Evolutionary conservation across 1,140 invertebrate genomes (phyloP).

Genomic region (Oedothorax gibbosus): DNA sequence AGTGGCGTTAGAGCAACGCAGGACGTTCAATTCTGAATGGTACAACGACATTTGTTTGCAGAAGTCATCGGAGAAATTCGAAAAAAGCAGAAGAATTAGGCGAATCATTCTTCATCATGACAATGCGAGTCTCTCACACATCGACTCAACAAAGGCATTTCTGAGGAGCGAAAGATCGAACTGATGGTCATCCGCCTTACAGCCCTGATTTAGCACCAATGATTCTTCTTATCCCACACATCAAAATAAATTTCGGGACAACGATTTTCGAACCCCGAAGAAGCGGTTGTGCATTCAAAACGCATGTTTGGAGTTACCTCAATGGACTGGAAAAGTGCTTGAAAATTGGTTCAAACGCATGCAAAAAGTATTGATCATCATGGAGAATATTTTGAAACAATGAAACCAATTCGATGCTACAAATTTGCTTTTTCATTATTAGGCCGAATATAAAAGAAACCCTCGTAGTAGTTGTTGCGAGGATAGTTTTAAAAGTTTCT

Average conservation of each 20-base stretch:
- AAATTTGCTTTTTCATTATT: background rate
- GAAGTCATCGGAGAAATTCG: conserved; percentile 2
- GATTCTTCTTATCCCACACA: background rate
- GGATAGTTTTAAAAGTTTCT: too few species aligned
- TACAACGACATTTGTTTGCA: background rate
- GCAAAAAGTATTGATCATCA: background rate
- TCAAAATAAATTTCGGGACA: too few species aligned
- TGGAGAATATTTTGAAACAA: background rate
- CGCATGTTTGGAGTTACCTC: background rate
- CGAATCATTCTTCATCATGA: conserved; percentile 14
- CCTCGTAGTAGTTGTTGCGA: background rate
- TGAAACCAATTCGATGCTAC: background rate
- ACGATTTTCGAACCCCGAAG: background rate
- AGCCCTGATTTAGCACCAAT: conserved; percentile 1
- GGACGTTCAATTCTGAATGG: conserved; percentile 2
- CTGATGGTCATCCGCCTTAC: background rate
- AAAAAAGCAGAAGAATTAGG: background rate
- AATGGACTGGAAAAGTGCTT: background rate
- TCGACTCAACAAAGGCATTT: conserved; percentile 17
- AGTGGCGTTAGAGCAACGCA: too few species aligned
- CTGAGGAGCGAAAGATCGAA: background rate
- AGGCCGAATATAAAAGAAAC: background rate
- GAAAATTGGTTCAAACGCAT: too few species aligned
- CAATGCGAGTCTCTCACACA: background rate
- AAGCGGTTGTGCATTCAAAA: background rate